A percentile compares a stretch with the other conserved stretches of the same genome.
Evolutionary conservation across 2,113 vertebrate genomes (phyloP).

Genomic region (Pedionomus torquatus): DNA sequence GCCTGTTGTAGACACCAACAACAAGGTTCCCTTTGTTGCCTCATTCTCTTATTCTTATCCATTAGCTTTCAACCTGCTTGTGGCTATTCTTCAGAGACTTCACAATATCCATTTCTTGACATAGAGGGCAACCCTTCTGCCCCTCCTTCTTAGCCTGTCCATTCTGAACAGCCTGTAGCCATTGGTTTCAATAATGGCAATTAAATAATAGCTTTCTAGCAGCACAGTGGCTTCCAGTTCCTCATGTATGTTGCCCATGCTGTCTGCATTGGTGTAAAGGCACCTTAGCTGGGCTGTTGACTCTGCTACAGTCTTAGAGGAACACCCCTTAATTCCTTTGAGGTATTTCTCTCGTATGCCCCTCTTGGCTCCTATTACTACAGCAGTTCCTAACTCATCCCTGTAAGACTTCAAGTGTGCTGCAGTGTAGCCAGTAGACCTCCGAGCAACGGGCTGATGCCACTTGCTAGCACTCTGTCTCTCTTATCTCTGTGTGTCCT

Average conservation of each 20-base stretch:
- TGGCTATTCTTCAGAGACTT: background rate
- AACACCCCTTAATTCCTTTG: background rate
- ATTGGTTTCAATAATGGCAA: background rate
- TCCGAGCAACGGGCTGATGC: background rate
- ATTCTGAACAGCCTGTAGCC: background rate
- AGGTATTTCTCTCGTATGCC: accelerated
- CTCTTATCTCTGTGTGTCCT: background rate
- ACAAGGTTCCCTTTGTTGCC: background rate
- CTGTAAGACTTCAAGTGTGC: background rate
- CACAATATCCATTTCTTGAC: background rate
- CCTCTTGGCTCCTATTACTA: background rate
- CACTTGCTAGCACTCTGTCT: accelerated
- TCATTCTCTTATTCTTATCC: background rate
- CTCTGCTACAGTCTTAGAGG: accelerated
- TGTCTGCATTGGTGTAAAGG: accelerated
- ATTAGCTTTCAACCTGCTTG: background rate
- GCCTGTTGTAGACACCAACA: accelerated
- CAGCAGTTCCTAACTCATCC: background rate
- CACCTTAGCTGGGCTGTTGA: background rate
- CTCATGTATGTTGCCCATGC: background rate
- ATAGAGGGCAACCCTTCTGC: accelerated
- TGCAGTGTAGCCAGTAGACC: background rate
- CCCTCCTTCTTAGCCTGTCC: background rate
- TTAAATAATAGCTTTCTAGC: background rate
- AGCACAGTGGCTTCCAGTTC: accelerated